Evolutionary conservation across 2,888 invertebrate species (phyloP).

Genomic region (Nemoura dubitans): DNA sequence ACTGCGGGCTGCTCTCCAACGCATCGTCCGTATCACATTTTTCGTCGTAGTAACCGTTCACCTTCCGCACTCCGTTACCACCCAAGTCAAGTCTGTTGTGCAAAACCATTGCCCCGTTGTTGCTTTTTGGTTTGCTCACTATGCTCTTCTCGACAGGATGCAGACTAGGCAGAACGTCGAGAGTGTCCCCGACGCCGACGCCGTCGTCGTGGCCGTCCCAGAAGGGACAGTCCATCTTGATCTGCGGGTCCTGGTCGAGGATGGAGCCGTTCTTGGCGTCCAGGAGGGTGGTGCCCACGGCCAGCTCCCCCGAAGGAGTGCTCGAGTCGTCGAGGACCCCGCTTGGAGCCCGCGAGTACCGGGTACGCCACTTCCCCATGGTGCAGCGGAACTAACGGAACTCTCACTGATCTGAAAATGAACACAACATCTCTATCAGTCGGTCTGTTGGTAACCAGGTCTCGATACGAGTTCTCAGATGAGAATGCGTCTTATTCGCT

Average conservation of each 20-base stretch:
- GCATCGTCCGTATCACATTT: conserved; percentile 20
- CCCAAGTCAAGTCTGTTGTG: conserved; percentile 25
- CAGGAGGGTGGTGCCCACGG: conserved; percentile 17
- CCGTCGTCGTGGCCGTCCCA: conserved; percentile 35
- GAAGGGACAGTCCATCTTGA: conserved; percentile 32
- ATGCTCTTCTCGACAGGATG: neutral
- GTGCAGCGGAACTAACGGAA: neutral
- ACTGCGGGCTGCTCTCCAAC: neutral
- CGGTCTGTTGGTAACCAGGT: neutral
- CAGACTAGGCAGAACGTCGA: neutral
- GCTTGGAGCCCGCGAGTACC: conserved; percentile 45
- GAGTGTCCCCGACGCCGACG: neutral
- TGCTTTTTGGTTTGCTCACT: neutral
- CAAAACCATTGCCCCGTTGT: conserved; percentile 28
- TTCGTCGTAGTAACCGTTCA: conserved; percentile 34
- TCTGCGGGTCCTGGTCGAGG: conserved; percentile 23
- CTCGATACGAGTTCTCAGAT: too few relatives aligned
- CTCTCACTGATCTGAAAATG: conserved; percentile 19
- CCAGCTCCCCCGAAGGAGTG: conserved; percentile 42
- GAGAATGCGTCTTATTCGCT: too few relatives aligned
- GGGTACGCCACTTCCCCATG: conserved; percentile 51
- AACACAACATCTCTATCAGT: neutral
- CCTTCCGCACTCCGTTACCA: conserved; percentile 15
- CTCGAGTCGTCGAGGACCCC: conserved; percentile 45
- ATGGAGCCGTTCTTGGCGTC: conserved; percentile 35